These are phyloP conservation scores for Poeciliopsis infans DNA, from an alignment of 2,797 vertebrate genomes.

Conservation along the genomic window DNA sequence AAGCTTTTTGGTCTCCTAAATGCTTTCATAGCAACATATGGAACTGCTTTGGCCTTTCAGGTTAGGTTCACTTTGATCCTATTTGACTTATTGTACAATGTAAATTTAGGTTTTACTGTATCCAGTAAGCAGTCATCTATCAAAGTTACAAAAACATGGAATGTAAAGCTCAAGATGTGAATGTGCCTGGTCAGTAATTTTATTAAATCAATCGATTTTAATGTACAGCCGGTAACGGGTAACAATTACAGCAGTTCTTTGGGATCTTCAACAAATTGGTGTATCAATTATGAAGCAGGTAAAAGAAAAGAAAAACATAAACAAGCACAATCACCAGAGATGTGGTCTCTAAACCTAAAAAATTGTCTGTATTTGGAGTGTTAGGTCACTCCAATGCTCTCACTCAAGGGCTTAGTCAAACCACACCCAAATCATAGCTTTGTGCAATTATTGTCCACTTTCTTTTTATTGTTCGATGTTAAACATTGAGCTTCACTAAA, in stretches of 20 bases:
- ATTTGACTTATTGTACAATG: background rate
- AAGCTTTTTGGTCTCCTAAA: background rate
- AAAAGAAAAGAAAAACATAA: background rate
- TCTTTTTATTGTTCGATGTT: background rate
- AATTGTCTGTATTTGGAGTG: background rate
- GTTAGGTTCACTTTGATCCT: background rate
- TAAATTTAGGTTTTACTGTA: background rate
- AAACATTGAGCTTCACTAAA: background rate
- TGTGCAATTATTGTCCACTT: background rate
- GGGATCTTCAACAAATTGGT: background rate
- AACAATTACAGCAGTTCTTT: background rate
- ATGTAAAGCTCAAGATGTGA: background rate
- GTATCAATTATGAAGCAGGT: background rate
- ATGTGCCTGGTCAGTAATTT: background rate
- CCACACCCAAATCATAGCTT: background rate
- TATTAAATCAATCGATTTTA: background rate
- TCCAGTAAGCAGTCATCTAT: background rate
- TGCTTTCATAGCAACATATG: background rate
- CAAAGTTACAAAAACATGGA: background rate
- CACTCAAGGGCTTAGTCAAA: background rate
- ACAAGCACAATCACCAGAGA: background rate
- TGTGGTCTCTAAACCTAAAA: background rate
- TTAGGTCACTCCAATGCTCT: background rate
- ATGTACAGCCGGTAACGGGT: background rate
- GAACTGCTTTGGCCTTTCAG: background rate